These are phyloP conservation scores for Mormyrops attenuatus DNA, from an alignment of 2,797 vertebrate genomes.

Conservation along the genomic window DNA sequence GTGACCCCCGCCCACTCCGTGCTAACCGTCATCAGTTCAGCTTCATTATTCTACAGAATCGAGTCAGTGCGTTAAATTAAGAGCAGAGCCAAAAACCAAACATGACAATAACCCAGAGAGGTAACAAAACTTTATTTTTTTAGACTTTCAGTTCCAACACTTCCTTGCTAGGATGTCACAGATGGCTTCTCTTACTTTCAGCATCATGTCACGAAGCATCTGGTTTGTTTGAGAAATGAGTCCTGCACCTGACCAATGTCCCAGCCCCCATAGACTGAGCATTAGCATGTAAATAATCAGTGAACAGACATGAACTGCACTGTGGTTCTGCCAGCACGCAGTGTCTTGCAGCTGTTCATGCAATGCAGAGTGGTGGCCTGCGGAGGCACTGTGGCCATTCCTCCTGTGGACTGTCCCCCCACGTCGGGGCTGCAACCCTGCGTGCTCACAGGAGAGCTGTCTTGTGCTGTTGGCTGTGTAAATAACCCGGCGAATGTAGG, in stretches of 20 bases:
- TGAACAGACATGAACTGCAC: conserved; percentile 47
- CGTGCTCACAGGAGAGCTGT: not conserved
- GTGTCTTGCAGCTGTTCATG: conserved; percentile 48
- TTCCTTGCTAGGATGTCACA: conserved; percentile 26
- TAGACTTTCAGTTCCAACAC: conserved; percentile 57
- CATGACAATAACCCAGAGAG: conserved; percentile 61
- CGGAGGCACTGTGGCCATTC: not conserved
- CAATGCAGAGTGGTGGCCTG: not conserved
- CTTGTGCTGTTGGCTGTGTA: not conserved
- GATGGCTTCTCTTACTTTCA: conserved; percentile 9
- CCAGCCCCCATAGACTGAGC: conserved; percentile 43
- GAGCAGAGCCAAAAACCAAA: conserved; percentile 59
- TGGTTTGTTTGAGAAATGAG: not conserved
- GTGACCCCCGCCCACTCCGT: not conserved
- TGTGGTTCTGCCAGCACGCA: conserved; percentile 30
- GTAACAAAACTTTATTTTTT: conserved; percentile 78
- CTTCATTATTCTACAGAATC: conserved; percentile 59
- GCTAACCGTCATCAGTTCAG: conserved; percentile 59
- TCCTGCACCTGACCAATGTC: conserved; percentile 46
- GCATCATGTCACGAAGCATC: not conserved
- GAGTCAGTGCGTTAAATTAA: conserved; percentile 53
- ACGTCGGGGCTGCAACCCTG: not conserved
- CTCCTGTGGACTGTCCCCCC: not conserved
- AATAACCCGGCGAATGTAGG: not conserved
- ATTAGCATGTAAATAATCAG: conserved; percentile 59